Percentiles rank a stretch among this genome's conserved stretches.
These are phyloP conservation scores for Donacobius atricapilla DNA, from an alignment of 2,113 vertebrate species.

Conservation along the genomic window DNA sequence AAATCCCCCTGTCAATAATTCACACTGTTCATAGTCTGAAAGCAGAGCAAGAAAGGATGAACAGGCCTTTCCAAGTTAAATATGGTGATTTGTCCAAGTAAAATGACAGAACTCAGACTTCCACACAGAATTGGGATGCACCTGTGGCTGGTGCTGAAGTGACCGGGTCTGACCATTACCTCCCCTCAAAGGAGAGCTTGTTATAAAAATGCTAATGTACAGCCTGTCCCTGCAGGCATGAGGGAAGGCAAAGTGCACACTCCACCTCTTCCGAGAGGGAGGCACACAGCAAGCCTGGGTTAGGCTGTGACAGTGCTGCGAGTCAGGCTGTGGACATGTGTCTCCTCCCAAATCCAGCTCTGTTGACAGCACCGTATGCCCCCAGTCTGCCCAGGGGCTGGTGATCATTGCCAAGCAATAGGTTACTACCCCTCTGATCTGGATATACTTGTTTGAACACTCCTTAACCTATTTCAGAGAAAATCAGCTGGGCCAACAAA, in stretches of 20 bases:
- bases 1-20: not conserved
- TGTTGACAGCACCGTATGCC: not conserved
- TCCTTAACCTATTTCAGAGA: slow-evolving; percentile 32
- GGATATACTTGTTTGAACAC: slow-evolving; percentile 47
- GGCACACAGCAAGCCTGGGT: not conserved
- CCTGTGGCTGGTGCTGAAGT: not conserved
- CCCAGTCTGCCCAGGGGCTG: slow-evolving; percentile 19
- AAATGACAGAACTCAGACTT: not conserved
- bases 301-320: not conserved
- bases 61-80: slow-evolving; percentile 4
- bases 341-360: not conserved
- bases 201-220: not conserved
- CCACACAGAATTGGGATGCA: rapidly evolving
- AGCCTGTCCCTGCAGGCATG: not conserved
- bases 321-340: not conserved
- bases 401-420: not conserved
- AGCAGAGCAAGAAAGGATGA: not conserved
- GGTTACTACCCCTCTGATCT: slow-evolving; percentile 31
- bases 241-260: not conserved
- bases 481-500: not conserved
- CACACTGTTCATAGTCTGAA: not conserved
- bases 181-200: not conserved
- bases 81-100: not conserved
- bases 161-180: not conserved
- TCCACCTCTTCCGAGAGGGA: not conserved